phyloP scores from a whole-genome alignment of 2,797 vertebrate species.

The Eulemur rubriventer region DNA sequence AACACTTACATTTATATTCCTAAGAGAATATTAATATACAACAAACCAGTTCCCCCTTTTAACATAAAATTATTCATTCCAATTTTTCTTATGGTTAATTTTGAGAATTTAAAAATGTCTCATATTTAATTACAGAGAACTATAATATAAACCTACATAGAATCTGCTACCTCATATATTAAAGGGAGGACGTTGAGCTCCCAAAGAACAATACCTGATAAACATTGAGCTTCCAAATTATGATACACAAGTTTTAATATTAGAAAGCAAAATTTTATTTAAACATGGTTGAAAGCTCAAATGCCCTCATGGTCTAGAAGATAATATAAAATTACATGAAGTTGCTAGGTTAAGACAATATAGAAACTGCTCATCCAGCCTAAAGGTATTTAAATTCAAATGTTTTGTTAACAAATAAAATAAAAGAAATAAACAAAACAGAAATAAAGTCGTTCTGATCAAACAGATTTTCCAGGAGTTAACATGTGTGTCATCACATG shows the following conservation, averaged over 20 bases:
- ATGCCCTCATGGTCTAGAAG: background rate
- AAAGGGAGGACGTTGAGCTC: background rate
- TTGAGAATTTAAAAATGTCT: background rate
- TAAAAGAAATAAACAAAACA: background rate
- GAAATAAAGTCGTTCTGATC: background rate
- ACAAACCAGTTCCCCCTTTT: background rate
- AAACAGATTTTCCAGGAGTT: constrained; percentile 10
- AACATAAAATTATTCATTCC: background rate
- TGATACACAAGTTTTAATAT: background rate
- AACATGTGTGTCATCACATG: background rate
- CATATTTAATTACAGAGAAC: background rate
- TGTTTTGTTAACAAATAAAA: background rate
- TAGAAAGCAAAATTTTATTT: background rate
- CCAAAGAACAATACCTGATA: background rate
- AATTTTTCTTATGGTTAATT: background rate
- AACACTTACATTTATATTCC: background rate
- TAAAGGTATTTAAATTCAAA: background rate
- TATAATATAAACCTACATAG: background rate
- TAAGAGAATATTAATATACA: background rate
- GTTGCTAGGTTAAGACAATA: background rate
- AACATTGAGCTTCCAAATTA: background rate
- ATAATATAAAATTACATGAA: background rate
- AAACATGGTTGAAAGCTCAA: background rate
- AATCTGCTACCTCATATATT: background rate
- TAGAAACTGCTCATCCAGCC: background rate